These are phyloP conservation scores for Neoniphon sammara DNA, from an alignment of 2,797 vertebrate genomes.

Conservation along the genomic window DNA sequence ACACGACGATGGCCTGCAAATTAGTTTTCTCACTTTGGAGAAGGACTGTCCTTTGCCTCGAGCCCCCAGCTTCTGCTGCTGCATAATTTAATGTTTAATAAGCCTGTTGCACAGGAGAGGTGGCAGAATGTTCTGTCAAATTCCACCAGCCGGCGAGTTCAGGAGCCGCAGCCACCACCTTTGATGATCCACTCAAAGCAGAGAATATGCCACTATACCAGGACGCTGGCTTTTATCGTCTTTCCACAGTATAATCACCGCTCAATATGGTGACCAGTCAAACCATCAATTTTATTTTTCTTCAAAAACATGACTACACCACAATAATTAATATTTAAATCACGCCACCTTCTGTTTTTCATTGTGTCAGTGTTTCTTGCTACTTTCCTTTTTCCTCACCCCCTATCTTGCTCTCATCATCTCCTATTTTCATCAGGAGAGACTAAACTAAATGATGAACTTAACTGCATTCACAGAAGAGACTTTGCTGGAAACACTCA, in stretches of 20 bases:
- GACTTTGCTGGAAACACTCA: constrained; percentile 26
- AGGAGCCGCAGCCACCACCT: constrained; percentile 13
- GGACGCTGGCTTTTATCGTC: background rate
- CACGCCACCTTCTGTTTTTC: constrained; percentile 18
- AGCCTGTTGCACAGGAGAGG: constrained; percentile 43
- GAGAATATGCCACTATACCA: constrained; percentile 8
- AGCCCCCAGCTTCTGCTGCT: constrained; percentile 42
- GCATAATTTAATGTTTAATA: constrained; percentile 68
- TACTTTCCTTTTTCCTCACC: constrained; percentile 16
- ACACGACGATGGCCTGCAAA: constrained; percentile 34
- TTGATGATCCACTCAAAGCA: constrained; percentile 43
- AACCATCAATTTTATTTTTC: background rate
- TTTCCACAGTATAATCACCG: constrained; percentile 23
- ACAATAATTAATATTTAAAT: constrained; percentile 25
- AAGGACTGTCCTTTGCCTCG: constrained; percentile 32
- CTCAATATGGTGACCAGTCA: constrained; percentile 23
- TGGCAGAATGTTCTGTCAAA: constrained; percentile 48
- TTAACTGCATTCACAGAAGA: constrained; percentile 51
- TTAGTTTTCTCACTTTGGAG: constrained; percentile 39
- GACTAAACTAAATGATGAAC: constrained; percentile 54
- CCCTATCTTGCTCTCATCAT: constrained; percentile 15
- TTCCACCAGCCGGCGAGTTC: constrained; percentile 11
- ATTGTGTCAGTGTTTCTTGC: constrained; percentile 9
- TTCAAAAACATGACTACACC: constrained; percentile 13
- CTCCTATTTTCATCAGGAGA: constrained; percentile 44